Base-by-base conservation (phyloP, 2,797 vertebrate genomes). In the Oryzias dopingdopingensis region DNA sequence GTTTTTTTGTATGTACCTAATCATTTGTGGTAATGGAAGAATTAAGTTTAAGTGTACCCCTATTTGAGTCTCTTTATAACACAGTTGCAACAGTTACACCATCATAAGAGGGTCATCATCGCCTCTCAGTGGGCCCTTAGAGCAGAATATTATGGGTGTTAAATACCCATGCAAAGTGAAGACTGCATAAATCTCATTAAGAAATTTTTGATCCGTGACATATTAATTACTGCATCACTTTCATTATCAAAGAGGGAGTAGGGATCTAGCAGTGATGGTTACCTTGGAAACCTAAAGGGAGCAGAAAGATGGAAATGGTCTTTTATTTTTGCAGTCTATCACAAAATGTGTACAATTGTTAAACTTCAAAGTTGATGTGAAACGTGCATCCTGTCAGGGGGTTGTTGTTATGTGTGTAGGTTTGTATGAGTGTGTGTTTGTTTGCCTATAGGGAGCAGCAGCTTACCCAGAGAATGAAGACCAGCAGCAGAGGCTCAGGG, bases 401-500 rank as follows among this genome's bases (percentile, higher is more conserved):
- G 42, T 52, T 40, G 66, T n/a, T 7, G 66, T n/a, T 7, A 48
- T 42, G 17, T 49, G 50, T 49, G 47, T 41, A n/a, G 16, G 62
- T 59, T 4, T 62, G 43, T 3, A 18, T 59, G 46, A 59, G 41
- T 72, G 50, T 57, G 50, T 79, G 57, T 63, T 59, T 48, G 4
- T 69, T 55, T 42, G 4, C 48, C 53, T 42, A n/a, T 79, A 98
- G 97, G 97, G 97, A 44, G 97, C 97, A 43, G 97, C 97, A 22
- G 97, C 97, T 37, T 96, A 98, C 78, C 97, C 97, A 5, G 97
- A 99, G 64, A 99, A 97, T 4, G 96, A 99, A 80, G 96, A 98
- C 85, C 97, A 99, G 65, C 97, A 99, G 77, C 97, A 98, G 84
- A 92, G 95, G 56, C 91, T 99, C 53, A 88, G 97, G 57, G 97